Evolutionary conservation across 2,113 vertebrate species (phyloP).

Genomic region (Terrapene triunguis): DNA sequence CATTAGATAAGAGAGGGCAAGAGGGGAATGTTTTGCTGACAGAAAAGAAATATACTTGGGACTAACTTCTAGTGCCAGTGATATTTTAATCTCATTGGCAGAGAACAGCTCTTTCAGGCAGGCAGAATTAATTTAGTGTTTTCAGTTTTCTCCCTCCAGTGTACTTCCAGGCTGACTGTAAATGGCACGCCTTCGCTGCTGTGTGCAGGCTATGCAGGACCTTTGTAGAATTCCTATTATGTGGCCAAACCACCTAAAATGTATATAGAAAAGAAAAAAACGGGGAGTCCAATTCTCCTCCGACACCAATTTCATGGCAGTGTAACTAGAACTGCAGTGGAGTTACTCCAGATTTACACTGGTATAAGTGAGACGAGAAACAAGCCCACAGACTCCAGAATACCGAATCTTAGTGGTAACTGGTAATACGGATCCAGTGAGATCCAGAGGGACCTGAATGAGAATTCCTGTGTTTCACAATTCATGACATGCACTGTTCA

Average conservation of each 20-base stretch:
- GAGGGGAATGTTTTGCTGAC: slow-evolving; percentile 72
- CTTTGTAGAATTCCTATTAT: not conserved
- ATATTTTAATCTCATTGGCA: slow-evolving; percentile 67
- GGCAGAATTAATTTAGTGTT: slow-evolving; percentile 6
- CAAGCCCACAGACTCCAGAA: not conserved
- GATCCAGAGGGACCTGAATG: not conserved
- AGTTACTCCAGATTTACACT: not conserved
- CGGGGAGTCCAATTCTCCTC: not conserved
- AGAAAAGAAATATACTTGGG: slow-evolving; percentile 72
- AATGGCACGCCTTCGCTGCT: fast-evolving
- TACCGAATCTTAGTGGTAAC: not conserved
- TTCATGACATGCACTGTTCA: not conserved
- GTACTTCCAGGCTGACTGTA: not conserved
- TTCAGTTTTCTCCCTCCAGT: not conserved
- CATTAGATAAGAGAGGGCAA: slow-evolving; percentile 74
- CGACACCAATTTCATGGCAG: fast-evolving
- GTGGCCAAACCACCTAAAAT: not conserved
- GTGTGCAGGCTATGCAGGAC: fast-evolving
- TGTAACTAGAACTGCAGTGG: not conserved
- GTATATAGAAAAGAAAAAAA: not conserved
- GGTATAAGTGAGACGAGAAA: not conserved
- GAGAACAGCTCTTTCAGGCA: slow-evolving; percentile 10
- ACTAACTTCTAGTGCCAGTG: slow-evolving; percentile 39
- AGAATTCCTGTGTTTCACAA: not conserved
- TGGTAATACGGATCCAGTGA: slow-evolving; percentile 17